Evolutionary conservation across 2,888 invertebrate species (phyloP).

Genomic region (Cephonodes hylas): DNA sequence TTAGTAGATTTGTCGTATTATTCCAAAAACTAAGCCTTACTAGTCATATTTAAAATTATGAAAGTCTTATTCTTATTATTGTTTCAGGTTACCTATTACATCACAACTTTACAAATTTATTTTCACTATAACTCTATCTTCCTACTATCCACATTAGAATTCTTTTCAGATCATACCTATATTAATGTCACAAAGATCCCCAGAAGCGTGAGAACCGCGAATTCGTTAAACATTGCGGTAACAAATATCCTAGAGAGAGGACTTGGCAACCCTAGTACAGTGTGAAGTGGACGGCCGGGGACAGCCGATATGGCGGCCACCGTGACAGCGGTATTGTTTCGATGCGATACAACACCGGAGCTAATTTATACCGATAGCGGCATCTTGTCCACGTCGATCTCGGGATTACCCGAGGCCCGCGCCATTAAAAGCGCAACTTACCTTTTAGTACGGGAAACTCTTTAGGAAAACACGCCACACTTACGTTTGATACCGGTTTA

Average conservation of each 20-base stretch:
- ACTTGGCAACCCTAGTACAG: constrained; percentile 29
- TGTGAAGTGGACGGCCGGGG: constrained; percentile 52
- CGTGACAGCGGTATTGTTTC: constrained; percentile 72
- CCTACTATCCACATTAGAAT: too few species aligned
- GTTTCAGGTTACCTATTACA: too few species aligned
- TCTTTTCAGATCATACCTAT: too few species aligned
- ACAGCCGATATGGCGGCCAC: constrained; percentile 62
- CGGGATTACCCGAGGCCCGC: constrained; percentile 22
- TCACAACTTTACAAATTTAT: too few species aligned
- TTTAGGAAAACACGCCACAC: constrained; percentile 16
- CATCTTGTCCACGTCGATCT: constrained; percentile 57
- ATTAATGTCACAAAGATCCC: too few species aligned
- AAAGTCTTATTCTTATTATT: too few species aligned
- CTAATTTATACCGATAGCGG: constrained; percentile 71
- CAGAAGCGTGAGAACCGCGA: too few species aligned
- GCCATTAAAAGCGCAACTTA: not conserved
- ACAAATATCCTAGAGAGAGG: not conserved
- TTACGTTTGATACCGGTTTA: constrained; percentile 9
- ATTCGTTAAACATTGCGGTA: too few species aligned
- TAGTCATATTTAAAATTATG: too few species aligned
- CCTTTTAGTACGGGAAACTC: not conserved
- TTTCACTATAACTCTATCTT: too few species aligned
- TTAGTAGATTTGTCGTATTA: too few species aligned
- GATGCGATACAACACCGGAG: constrained; percentile 57
- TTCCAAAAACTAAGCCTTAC: too few species aligned